A percentile compares a stretch with the other conserved stretches of the same genome.
Conservation (phyloP, 2,797 vertebrate genomes). For the Miichthys miiuy region DNA sequence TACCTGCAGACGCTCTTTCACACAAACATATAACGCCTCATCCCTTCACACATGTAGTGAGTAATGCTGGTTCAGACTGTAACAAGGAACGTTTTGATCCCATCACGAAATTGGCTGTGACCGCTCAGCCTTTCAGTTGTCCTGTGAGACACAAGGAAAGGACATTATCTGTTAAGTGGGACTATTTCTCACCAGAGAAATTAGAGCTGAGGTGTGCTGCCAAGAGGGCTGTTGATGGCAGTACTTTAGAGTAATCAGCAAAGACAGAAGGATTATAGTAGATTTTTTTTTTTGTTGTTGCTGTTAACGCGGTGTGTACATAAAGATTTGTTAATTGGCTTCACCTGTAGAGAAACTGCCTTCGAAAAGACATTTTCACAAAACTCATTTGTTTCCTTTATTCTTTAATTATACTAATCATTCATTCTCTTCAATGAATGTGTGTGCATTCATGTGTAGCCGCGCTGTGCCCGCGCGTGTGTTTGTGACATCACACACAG, state of each 20-base stretch:
- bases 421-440: constrained; percentile 21
- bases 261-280: constrained; percentile 1
- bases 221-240: constrained; percentile 41
- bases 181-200: constrained; percentile 56
- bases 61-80: constrained; percentile 33
- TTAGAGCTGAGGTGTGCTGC: constrained; percentile 43
- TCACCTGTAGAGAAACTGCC: constrained; percentile 34
- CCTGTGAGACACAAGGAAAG: constrained; percentile 60
- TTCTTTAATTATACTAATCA: constrained; percentile 36
- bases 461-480: constrained; percentile 25
- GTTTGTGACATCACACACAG: constrained; percentile 75
- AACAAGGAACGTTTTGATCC: constrained; percentile 53
- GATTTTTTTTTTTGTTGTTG: constrained; percentile 1
- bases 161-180: constrained; percentile 60
- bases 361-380: constrained; percentile 16
- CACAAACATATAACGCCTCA: neutral
- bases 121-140: constrained; percentile 52
- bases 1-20: constrained; percentile 15
- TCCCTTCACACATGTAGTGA: neutral
- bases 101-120: constrained; percentile 56
- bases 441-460: constrained; percentile 13
- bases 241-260: constrained; percentile 31
- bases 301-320: constrained; percentile 16
- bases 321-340: constrained; percentile 30
- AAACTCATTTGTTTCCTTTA: constrained; percentile 40